Conservation (phyloP, 2,113 vertebrate genomes). For the rat (Rattus norvegicus) region DNA sequence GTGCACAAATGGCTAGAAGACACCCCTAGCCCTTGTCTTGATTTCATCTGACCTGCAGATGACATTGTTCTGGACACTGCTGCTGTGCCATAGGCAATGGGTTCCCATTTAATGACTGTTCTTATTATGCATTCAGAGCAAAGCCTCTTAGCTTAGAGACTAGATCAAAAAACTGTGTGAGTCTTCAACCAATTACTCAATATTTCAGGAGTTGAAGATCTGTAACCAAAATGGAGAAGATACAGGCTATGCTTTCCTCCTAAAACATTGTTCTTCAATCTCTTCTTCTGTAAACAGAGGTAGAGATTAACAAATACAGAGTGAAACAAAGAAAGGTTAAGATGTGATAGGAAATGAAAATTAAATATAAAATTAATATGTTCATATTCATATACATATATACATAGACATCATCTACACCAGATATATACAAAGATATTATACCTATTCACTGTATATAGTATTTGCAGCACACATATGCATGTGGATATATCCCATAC, state of each 20-base stretch:
- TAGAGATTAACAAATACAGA: not conserved
- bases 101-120: slow-evolving; percentile 14
- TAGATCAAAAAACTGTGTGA: not conserved
- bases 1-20: not conserved
- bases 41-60: not conserved
- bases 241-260: not conserved
- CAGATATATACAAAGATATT: not conserved
- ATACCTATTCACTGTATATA: not conserved
- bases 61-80: slow-evolving; percentile 42
- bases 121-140: not conserved
- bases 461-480: not conserved
- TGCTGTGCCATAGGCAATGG: not conserved
- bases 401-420: not conserved
- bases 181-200: not conserved
- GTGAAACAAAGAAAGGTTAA: not conserved
- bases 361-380: not conserved
- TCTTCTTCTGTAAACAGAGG: not conserved
- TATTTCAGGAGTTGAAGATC: slow-evolving; percentile 10
- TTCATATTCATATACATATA: not conserved
- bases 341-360: slow-evolving; percentile 1
- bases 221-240: slow-evolving; percentile 12
- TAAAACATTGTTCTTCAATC: not conserved
- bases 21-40: not conserved
- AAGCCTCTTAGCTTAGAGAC: not conserved
- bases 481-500: not conserved